Evolutionary conservation across 2,888 invertebrate genomes (phyloP).

Genomic region (Hirtodrosophila duncani): DNA sequence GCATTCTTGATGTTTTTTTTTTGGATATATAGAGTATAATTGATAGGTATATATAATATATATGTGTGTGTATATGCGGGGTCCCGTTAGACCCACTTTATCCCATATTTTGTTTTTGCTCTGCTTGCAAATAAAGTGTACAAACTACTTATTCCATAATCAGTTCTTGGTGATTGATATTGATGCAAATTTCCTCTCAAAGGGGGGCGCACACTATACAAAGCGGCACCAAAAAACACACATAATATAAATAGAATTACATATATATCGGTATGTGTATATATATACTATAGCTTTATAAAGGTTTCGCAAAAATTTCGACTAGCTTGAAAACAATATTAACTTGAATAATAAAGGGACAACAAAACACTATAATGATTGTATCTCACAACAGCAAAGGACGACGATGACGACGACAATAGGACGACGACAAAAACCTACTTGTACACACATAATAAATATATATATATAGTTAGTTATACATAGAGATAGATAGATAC

Average conservation of each 20-base stretch:
- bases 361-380: constrained; percentile 67
- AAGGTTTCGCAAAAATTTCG: constrained; percentile 40
- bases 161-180: constrained; percentile 77
- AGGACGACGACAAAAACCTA: constrained; percentile 56
- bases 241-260: too few relatives aligned
- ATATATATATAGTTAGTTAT: constrained; percentile 3
- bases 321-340: constrained; percentile 29
- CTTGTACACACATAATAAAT: constrained; percentile 53
- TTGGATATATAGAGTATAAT: constrained; percentile 41
- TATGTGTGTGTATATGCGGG: constrained; percentile 6
- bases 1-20: too few relatives aligned
- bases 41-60: constrained; percentile 48
- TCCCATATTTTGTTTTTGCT: constrained; percentile 14
- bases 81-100: constrained; percentile 30
- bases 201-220: constrained; percentile 1
- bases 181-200: constrained; percentile 55
- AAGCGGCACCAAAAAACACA: background rate
- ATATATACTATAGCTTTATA: constrained; percentile 24
- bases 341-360: constrained; percentile 3
- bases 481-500: constrained; percentile 26
- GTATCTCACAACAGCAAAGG: constrained; percentile 78
- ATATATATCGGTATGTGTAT: too few relatives aligned
- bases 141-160: constrained; percentile 78
- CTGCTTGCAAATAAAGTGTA: constrained; percentile 68
- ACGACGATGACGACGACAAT: too few relatives aligned